These are phyloP conservation scores for Gisinianus flammeolus DNA, from an alignment of 2,888 invertebrate genomes.

Conservation along the genomic window DNA sequence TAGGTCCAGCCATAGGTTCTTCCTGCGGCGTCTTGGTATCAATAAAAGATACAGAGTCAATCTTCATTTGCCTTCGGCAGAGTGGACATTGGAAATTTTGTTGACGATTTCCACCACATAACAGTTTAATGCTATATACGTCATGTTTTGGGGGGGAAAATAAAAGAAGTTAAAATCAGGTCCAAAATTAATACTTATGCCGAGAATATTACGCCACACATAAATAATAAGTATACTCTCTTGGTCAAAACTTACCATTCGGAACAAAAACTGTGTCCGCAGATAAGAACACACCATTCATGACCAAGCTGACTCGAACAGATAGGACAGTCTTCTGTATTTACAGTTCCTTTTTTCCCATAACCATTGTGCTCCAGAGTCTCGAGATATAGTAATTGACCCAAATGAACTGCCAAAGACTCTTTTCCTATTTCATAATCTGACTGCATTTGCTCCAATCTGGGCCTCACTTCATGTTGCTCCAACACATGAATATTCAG, in stretches of 20 bases:
- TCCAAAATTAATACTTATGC: too few species aligned
- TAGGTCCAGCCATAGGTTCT: slow-evolving; percentile 13
- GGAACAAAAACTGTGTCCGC: too few species aligned
- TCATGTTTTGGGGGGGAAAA: too few species aligned
- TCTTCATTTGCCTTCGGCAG: slow-evolving; percentile 67
- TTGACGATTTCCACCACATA: slow-evolving; percentile 45
- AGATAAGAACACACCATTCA: slow-evolving; percentile 71
- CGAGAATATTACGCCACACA: too few species aligned
- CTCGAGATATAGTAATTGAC: slow-evolving; percentile 71
- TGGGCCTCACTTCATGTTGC: slow-evolving; percentile 55
- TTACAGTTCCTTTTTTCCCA: slow-evolving; percentile 63
- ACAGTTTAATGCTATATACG: too few species aligned
- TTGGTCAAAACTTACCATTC: too few species aligned
- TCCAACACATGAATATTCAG: slow-evolving; percentile 56
- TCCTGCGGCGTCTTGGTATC: slow-evolving; percentile 52
- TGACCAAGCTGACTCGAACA: slow-evolving; percentile 69
- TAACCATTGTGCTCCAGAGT: slow-evolving; percentile 67
- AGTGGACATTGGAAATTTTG: slow-evolving; percentile 65
- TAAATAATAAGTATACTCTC: too few species aligned
- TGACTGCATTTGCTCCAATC: slow-evolving; percentile 48
- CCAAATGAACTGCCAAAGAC: slow-evolving; percentile 61
- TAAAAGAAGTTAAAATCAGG: slow-evolving; percentile 59
- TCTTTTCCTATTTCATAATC: slow-evolving; percentile 59
- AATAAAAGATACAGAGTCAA: slow-evolving; percentile 64
- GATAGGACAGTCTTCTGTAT: slow-evolving; percentile 74